Base-by-base conservation (phyloP, 2,888 invertebrate genomes). In the Volucella inflata region DNA sequence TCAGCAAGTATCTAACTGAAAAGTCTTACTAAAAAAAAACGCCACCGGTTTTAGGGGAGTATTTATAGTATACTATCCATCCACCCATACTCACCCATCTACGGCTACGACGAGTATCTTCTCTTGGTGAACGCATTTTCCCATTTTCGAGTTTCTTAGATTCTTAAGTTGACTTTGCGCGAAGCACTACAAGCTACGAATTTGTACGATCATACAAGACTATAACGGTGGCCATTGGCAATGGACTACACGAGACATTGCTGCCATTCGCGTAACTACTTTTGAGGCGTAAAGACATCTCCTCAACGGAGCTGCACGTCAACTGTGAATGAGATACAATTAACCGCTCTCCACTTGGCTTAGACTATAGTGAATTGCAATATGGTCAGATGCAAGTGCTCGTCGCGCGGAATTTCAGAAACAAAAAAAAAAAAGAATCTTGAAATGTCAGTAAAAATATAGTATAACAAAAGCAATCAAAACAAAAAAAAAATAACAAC, bases 281-380 rank as follows among this genome's bases (percentile, higher is more conserved):
- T 76, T 81, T 76, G 77, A 72, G 55, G 81, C 67, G 85, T 81
- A 46, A 81, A 81, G 81, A 81, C 80, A 76, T 72, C 62, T 71
- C 71, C 60, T 21, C 60, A 38, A 8, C 1, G 59, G 55, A 64
- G 51, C 59, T 60, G 42, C 60, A 40, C 4, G 30, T n/a, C 36
- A 11, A 42, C 14, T 65, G 16, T 42, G 42, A 36, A 16, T 72
- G 64, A 64, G 57, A 65, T 55, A 76, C 14, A 70, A 64, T 64
- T 14, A 9, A 16, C 44, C 38, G 36, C 53, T 21, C 21, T 10
- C 17, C 17, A 64, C 30, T 67, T 42, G 14, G 17, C 36, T 59
- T 42, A 11, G 44, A 44, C 44, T 44, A 12, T 16, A 44, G 30
- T 60, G 51, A 64, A 44, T 17, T 64, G 51, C 79, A 79, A 84